Evolutionary conservation across 2,888 invertebrate genomes (phyloP).

Genomic region (Brachynemurus nebulosus): DNA sequence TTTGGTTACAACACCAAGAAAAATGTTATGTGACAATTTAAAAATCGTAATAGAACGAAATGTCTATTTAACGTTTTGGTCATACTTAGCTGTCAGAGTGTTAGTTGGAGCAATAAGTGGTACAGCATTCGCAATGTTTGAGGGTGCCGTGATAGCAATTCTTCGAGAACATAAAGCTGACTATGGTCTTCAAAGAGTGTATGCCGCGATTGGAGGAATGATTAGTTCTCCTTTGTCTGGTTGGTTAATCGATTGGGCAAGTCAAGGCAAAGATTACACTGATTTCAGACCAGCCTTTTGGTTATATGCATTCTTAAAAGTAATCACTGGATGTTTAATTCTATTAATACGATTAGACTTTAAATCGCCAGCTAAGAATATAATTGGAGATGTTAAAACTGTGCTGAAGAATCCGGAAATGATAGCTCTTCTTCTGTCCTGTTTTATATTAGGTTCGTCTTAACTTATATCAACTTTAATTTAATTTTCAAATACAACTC

Average conservation of each 20-base stretch:
- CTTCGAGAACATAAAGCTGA: constrained; percentile 60
- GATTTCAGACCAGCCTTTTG: constrained; percentile 73
- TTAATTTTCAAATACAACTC: constrained; percentile 1
- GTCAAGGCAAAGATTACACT: constrained; percentile 50
- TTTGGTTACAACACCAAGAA: constrained; percentile 40
- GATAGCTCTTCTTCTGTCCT: constrained; percentile 54
- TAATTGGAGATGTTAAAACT: constrained; percentile 50
- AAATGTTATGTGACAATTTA: constrained; percentile 42
- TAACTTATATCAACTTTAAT: constrained; percentile 1
- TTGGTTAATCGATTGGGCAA: constrained; percentile 58
- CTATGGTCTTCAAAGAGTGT: constrained; percentile 62
- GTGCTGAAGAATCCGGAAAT: constrained; percentile 57
- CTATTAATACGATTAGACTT: constrained; percentile 60
- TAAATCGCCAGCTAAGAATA: constrained; percentile 56
- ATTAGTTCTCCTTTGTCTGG: constrained; percentile 67
- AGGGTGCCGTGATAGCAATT: constrained; percentile 65
- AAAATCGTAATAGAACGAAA: constrained; percentile 46
- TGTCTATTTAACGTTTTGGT: constrained; percentile 54
- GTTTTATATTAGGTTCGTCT: constrained; percentile 52
- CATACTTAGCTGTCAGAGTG: constrained; percentile 48
- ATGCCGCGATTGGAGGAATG: constrained; percentile 64
- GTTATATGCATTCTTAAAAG: constrained; percentile 54
- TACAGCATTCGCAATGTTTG: constrained; percentile 67
- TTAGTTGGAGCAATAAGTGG: constrained; percentile 55
- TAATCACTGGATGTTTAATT: constrained; percentile 51